Evolutionary conservation across 2,888 invertebrate genomes (phyloP).

Genomic region (Pseudanteris insignis): DNA sequence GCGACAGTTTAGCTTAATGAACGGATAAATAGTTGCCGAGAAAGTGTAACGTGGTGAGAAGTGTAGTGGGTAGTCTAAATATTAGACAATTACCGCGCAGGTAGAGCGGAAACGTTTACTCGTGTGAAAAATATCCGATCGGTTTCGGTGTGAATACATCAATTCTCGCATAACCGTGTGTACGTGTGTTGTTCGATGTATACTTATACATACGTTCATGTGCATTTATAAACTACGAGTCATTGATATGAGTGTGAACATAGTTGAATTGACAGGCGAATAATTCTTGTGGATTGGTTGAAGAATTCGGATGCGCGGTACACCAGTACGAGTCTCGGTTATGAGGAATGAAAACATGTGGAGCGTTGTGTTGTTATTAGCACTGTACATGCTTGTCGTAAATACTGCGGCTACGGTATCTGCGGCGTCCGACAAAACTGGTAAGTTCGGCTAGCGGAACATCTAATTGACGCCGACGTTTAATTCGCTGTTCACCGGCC

Average conservation of each 20-base stretch:
- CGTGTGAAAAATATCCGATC: slow-evolving; percentile 23
- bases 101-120: slow-evolving; percentile 6
- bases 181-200: no score
- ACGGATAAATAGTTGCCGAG: neutral
- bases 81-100: neutral
- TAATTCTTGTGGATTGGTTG: slow-evolving; percentile 17
- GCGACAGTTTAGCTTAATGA: neutral
- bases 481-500: no score
- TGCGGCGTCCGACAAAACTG: slow-evolving; percentile 32
- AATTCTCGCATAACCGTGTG: no score
- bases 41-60: slow-evolving; percentile 22
- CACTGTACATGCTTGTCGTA: slow-evolving; percentile 56
- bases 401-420: slow-evolving; percentile 48
- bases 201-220: no score
- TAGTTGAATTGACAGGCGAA: slow-evolving; percentile 30
- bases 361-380: slow-evolving; percentile 57
- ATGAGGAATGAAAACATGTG: slow-evolving; percentile 52
- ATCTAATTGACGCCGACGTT: neutral
- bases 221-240: no score
- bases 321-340: slow-evolving; percentile 20
- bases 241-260: no score
- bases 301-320: slow-evolving; percentile 30
- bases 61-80: neutral
- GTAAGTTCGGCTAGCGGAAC: slow-evolving; percentile 25
- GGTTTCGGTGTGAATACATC: slow-evolving; percentile 8